These are phyloP conservation scores for Peromyscus maniculatus DNA, from an alignment of 2,113 vertebrate species.

Conservation along the genomic window DNA sequence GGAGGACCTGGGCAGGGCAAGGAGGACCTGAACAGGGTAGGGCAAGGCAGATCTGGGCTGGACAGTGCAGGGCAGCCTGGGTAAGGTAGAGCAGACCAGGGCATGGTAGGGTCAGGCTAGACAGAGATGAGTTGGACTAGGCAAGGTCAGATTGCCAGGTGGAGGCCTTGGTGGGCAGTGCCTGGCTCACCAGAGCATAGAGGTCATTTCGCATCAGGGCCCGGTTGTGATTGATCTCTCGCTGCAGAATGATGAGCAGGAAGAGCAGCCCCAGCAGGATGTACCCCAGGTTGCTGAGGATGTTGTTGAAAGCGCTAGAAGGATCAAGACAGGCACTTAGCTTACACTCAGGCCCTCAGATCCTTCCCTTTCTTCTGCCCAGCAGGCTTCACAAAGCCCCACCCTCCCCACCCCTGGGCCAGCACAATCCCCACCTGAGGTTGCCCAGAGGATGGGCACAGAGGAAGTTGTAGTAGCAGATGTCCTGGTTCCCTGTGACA, in stretches of 20 bases:
- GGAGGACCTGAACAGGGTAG: background rate
- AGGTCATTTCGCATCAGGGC: slow-evolving; percentile 91
- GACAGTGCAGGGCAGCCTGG: too few relatives aligned
- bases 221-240: slow-evolving; percentile 94
- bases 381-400: background rate
- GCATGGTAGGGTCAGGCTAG: too few relatives aligned
- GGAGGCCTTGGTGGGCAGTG: fast-evolving
- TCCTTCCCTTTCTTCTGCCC: fast-evolving
- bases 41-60: background rate
- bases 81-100: background rate
- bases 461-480: slow-evolving; percentile 99
- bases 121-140: background rate
- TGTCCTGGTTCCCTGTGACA: slow-evolving; percentile 98
- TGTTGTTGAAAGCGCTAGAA: slow-evolving; percentile 98
- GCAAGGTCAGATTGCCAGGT: background rate
- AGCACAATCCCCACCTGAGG: slow-evolving; percentile 89
- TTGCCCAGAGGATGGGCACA: slow-evolving; percentile 97
- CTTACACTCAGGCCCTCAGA: fast-evolving
- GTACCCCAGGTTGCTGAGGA: slow-evolving; percentile 98
- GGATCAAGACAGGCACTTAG: fast-evolving
- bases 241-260: slow-evolving; percentile 95
- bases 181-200: slow-evolving; percentile 89
- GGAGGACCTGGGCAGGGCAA: too few relatives aligned
- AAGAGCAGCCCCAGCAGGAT: slow-evolving; percentile 97
- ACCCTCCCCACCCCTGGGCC: background rate